Conservation (phyloP, 2,797 vertebrate species). For the Ctenopoma multispine region DNA sequence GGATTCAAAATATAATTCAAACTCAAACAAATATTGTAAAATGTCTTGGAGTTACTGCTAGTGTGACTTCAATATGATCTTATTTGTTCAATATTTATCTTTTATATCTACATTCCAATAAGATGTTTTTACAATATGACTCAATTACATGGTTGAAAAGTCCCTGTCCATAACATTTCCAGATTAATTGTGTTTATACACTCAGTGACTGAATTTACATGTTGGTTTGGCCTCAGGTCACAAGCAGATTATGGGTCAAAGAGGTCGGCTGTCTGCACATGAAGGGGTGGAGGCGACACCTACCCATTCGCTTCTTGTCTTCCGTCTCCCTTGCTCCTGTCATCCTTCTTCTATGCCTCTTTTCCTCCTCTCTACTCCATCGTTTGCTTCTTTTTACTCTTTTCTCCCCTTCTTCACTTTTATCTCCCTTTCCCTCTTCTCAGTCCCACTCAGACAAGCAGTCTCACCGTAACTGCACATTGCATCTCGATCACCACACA, state of each 20-base stretch:
- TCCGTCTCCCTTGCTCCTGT: background rate
- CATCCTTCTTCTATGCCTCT: background rate
- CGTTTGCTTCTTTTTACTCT: background rate
- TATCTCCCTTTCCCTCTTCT: background rate
- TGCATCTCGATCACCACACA: background rate
- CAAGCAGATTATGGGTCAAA: slow-evolving; percentile 44
- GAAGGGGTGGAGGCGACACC: slow-evolving; percentile 18
- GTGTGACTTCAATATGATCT: background rate
- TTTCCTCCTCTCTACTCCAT: background rate
- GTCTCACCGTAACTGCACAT: slow-evolving; percentile 9
- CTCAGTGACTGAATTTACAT: slow-evolving; percentile 50
- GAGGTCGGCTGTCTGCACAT: slow-evolving; percentile 42
- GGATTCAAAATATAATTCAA: slow-evolving; percentile 65
- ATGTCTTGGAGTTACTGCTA: background rate
- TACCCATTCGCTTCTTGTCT: background rate
- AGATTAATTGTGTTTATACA: slow-evolving; percentile 10
- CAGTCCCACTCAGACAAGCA: background rate
- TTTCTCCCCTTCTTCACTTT: background rate
- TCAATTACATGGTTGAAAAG: slow-evolving; percentile 20
- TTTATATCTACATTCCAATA: slow-evolving; percentile 20
- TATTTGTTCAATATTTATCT: slow-evolving; percentile 24
- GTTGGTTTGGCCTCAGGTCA: slow-evolving; percentile 40
- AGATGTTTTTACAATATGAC: slow-evolving; percentile 5
- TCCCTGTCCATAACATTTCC: slow-evolving; percentile 11
- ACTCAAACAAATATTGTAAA: slow-evolving; percentile 65